Evolutionary conservation across 2,888 invertebrate genomes (phyloP), one percentile per base, ranked within the genome.

Genomic region (Blomia tropicalis): DNA sequence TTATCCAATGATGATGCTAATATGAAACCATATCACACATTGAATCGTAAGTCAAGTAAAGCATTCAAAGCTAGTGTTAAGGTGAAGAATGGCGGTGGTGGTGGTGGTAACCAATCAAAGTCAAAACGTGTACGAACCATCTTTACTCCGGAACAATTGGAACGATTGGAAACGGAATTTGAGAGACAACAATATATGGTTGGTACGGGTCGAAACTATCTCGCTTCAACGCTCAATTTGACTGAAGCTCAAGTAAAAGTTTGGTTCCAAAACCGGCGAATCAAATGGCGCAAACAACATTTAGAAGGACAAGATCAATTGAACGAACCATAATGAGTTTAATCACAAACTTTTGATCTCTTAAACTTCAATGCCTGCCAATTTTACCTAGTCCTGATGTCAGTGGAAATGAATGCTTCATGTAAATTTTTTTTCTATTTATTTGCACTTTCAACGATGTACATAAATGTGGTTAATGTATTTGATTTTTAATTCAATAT

Each of bases 181-280:
- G 90, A 92, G 70, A 76, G 91, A 43, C 93, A 93, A 71, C 93
- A 95, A 74, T 95, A 95, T 76, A 93, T 95, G 93, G 93, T 95
- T 14, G 93, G 93, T 0, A 92, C 91, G 0, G 93, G 93, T 75
- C 77, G 93, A 65, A 80, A 90, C 2, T 92, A 92, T 75, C 77
- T 95, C 62, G 95, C 95, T 0, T 85, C 87, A 67, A 84, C 87
- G 0, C 75, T 90, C 56, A 84, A 86, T 69, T 78, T 91, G 41
- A 87, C 88, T 0, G 90, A 90, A 72, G 88, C 88, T 3, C 89
- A 90, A 79, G 87, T 87, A 1, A 88, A 88, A 73, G 87, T 88
- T 3, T 88, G 87, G 87, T 88, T 88, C 74, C 91, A 91, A 29
- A 91, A 91, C 73, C 79, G 91, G 3, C 80, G 93, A 43, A 95